Base-by-base conservation (phyloP, 2,797 vertebrate genomes). In the Pseudopleuronectes americanus region DNA sequence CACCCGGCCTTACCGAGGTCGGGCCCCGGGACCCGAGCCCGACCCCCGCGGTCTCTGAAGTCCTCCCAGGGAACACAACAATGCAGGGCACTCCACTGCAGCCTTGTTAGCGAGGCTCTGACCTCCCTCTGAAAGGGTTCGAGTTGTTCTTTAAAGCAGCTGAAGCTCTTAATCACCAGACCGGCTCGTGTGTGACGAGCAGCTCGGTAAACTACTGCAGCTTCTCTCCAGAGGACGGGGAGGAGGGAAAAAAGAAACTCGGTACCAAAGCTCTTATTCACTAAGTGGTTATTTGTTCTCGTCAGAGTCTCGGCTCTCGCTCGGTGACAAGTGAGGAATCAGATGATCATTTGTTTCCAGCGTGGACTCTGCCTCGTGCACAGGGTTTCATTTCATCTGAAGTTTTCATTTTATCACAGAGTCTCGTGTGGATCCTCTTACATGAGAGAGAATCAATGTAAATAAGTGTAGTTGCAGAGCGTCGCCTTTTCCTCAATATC, bases 131-230 rank as follows among this genome's bases (percentile, higher is more conserved):
- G 1, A 45, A 19, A 45, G 43, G 16, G 43, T 19, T 45, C 0
- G 41, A 43, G 41, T 43, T 45, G 17, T 79, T 76, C 71, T 69
- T 16, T 74, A 51, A 80, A 74, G 76, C 77, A 60, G 66, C 70
- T 57, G 79, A 77, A 66, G 61, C 76, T 83, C 77, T 83, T 83
- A 77, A 79, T 89, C 71, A 74, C 68, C 64, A 24, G 28, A 70
- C 67, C 57, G 66, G 74, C 64, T 24, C 28, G 62, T 77, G 48
- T 1, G 24, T 17, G 38, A 65, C 19, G 57, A 19, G 38, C 48
- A 22, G 24, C n/a, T 8, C 59, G 19, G 62, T 16, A 24, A 68
- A 61, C 61, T 28, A 2, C 62, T 52, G 33, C 55, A 17, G 67
- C 7, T 45, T 45, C 41, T 13, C 1, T 16, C 13, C 1, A n/a